Percentiles rank a stretch among this genome's conserved stretches.
These are phyloP conservation scores for Sigmodon hispidus DNA, from an alignment of 2,113 vertebrate species.

Conservation along the genomic window DNA sequence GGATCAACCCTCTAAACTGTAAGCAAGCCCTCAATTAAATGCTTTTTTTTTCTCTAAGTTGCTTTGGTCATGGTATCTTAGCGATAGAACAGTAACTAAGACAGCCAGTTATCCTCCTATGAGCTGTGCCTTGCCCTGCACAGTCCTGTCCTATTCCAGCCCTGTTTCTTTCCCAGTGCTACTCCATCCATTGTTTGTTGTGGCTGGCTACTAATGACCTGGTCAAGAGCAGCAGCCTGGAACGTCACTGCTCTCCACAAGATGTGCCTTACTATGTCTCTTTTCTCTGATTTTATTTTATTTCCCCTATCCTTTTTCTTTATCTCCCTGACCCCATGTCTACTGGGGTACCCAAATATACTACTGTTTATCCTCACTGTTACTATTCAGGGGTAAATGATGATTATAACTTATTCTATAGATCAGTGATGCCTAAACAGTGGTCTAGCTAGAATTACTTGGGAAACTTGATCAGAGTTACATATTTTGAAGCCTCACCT, in stretches of 20 bases:
- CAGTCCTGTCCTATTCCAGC: background rate
- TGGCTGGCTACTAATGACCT: background rate
- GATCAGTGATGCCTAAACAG: background rate
- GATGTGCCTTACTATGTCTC: background rate
- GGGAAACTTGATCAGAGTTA: constrained; percentile 17
- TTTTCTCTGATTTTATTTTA: constrained; percentile 23
- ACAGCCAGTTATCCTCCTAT: background rate
- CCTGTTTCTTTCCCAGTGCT: background rate
- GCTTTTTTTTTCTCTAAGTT: background rate
- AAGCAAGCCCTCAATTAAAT: background rate
- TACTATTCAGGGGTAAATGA: background rate
- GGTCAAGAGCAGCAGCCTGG: background rate
- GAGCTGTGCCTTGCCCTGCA: background rate
- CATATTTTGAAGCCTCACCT: background rate
- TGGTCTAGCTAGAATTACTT: background rate
- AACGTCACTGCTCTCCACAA: background rate
- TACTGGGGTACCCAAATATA: background rate
- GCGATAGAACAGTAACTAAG: background rate
- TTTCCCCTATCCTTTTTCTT: background rate
- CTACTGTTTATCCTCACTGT: background rate
- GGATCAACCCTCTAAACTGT: background rate
- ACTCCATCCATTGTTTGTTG: background rate
- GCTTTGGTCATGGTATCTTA: background rate
- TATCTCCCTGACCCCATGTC: background rate
- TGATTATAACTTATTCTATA: background rate